Conservation (phyloP, 1,140 invertebrate genomes). For the Camponotus floridanus region DNA sequence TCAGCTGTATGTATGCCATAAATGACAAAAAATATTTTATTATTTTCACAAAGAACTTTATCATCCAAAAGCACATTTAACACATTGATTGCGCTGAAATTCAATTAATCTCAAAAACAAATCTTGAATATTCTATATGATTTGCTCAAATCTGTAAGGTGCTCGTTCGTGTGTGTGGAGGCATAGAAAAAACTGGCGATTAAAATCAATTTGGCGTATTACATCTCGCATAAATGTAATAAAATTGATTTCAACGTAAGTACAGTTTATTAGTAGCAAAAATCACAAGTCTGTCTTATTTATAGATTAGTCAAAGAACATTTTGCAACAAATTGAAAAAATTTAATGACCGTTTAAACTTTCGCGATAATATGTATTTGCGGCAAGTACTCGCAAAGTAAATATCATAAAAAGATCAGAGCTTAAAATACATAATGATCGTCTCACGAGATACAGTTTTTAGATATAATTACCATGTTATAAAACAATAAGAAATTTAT, state of each 20-base stretch:
- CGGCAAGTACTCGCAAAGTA: not conserved
- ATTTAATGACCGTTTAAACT: not conserved
- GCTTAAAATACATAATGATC: not conserved
- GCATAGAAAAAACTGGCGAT: not conserved
- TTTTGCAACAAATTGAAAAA: not conserved
- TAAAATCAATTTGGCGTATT: slow-evolving; percentile 13
- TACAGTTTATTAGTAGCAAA: not conserved
- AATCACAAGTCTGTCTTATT: not conserved
- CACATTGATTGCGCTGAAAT: not conserved
- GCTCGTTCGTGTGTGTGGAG: not conserved
- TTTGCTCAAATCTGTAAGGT: slow-evolving; percentile 5
- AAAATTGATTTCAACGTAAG: not conserved
- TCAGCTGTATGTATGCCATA: not conserved
- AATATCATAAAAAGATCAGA: not conserved
- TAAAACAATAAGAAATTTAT: not conserved
- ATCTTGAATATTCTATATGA: not conserved
- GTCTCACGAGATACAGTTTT: not conserved
- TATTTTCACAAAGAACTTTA: not conserved
- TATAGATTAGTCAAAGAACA: not conserved
- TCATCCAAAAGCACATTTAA: not conserved
- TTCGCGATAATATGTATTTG: not conserved
- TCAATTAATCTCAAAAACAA: slow-evolving; percentile 38
- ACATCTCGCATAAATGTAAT: not conserved
- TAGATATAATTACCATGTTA: not conserved
- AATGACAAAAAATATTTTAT: slow-evolving; percentile 5